Base-by-base conservation (phyloP, 2,888 invertebrate species). In the Drosophila macrospina region DNA sequence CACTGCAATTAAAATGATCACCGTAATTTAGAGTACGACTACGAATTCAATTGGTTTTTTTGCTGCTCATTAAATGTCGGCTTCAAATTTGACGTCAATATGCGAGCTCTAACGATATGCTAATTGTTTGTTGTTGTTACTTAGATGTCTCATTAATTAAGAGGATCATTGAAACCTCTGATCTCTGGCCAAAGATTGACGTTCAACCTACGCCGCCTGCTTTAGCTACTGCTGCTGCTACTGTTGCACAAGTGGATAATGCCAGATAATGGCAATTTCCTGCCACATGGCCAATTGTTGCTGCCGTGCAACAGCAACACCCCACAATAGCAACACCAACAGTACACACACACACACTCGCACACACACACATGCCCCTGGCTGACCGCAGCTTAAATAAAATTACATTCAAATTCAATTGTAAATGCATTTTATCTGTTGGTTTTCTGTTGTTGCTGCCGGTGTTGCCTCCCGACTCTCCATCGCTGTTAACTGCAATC, bases 381-480 rank as follows among this genome's bases (percentile, higher is more conserved):
- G 83, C 90, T 89, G 90, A 88, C 88, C 89, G 80, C 88, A 88
- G 78, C 88, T 90, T 86, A 89, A 90, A 88, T 86, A 79, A 90
- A 89, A 89, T 89, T 89, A 90, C 90, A 89, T 85, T 90, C 90
- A 89, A 89, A 89, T 89, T 89, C 90, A 90, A 89, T 89, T 89
- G 91, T 89, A 89, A 89, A 89, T 89, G 89, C 89, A 90, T 88
- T 89, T 89, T 89, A 89, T 90, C 89, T 90, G 89, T 87, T 89
- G 89, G 78, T 89, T 88, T 88, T 85, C 52, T 75, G 74, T 66
- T 68, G 56, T 45, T 56, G 70, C 36, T 57, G 57, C 55, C 28
- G 64, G 47, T 65, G 60, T 64, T 77, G 79, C 50, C 51, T 39
- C 50, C 47, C 69, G 52, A 73, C 60, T 73, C 73, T 73, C 26